Evolutionary conservation across 2,113 vertebrate species (phyloP).

Genomic region (Poeciliopsis retropinna): DNA sequence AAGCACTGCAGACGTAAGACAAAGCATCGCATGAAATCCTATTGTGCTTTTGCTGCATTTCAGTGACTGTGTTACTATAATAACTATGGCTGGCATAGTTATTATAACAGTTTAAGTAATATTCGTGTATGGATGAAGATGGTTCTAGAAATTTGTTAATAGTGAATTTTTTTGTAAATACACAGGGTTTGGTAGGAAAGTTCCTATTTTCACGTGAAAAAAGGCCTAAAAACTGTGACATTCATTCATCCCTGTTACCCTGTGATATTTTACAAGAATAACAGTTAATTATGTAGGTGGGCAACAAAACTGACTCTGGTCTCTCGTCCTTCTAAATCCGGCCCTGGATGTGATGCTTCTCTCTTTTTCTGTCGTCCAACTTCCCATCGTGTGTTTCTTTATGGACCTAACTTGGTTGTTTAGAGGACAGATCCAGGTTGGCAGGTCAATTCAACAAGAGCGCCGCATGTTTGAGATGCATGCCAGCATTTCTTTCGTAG

Average conservation of each 20-base stretch:
- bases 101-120: background rate
- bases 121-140: background rate
- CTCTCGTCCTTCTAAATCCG: background rate
- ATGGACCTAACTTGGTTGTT: constrained; percentile 37
- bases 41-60: background rate
- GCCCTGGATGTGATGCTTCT: background rate
- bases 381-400: constrained; percentile 15
- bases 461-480: constrained; percentile 64
- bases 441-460: constrained; percentile 54
- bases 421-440: constrained; percentile 48
- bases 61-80: background rate
- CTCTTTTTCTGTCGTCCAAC: background rate
- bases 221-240: background rate
- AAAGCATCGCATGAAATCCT: background rate
- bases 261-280: background rate
- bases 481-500: constrained; percentile 59
- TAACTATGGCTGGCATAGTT: background rate
- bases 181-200: background rate
- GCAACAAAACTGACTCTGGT: background rate
- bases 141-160: background rate
- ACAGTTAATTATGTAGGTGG: background rate
- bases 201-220: background rate
- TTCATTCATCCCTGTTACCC: background rate
- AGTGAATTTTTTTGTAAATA: background rate
- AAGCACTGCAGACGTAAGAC: no score